Percentiles rank a stretch among this genome's conserved stretches.
These are phyloP conservation scores for Aethina tumida DNA, from an alignment of 1,140 invertebrate genomes.

Conservation along the genomic window DNA sequence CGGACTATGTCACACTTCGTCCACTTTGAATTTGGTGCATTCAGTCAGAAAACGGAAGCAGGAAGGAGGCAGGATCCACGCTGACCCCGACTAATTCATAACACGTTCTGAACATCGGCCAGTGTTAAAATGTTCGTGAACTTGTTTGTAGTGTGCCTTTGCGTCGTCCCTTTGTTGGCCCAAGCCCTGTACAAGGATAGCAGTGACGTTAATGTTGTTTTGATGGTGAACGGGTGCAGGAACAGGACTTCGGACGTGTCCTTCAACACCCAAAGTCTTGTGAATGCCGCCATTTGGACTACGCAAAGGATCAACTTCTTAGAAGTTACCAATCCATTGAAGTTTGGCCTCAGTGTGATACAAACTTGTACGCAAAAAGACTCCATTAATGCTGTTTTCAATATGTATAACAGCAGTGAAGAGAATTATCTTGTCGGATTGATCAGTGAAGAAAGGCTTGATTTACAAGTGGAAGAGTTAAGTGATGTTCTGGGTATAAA, in stretches of 20 bases:
- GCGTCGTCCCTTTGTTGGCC: constrained; percentile 6
- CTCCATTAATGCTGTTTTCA: constrained; percentile 23
- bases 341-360: constrained; percentile 22
- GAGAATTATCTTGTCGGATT: constrained; percentile 19
- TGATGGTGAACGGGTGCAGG: constrained; percentile 12
- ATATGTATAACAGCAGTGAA: constrained; percentile 20
- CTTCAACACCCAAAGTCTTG: constrained; percentile 3
- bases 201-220: constrained; percentile 14
- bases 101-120: too few relatives aligned
- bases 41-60: too few relatives aligned
- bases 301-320: constrained; percentile 25
- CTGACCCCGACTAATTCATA: too few relatives aligned
- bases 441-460: constrained; percentile 12
- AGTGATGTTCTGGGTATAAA: constrained; percentile 19
- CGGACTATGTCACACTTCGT: too few relatives aligned
- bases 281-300: constrained; percentile 26
- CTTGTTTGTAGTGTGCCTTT: too few relatives aligned
- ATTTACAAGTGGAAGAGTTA: constrained; percentile 20
- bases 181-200: constrained; percentile 1
- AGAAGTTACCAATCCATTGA: constrained; percentile 14
- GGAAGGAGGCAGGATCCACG: too few relatives aligned
- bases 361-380: constrained; percentile 22
- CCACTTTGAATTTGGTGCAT: too few relatives aligned
- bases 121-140: too few relatives aligned
- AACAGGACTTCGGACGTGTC: constrained; percentile 1